Evolutionary conservation across 2,797 vertebrate genomes (phyloP).

Genomic region (Pagetopsis macropterus): DNA sequence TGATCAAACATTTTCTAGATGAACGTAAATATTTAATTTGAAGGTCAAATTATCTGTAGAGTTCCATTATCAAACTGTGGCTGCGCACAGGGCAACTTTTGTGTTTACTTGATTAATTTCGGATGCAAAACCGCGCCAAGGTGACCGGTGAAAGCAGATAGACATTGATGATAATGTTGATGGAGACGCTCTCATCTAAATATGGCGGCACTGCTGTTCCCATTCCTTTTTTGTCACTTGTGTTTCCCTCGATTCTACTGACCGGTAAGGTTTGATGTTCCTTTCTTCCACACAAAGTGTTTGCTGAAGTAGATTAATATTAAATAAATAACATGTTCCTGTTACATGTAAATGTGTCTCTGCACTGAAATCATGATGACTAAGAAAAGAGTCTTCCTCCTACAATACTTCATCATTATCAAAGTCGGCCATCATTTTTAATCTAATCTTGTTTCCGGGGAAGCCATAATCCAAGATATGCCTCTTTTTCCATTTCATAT

Average conservation of each 20-base stretch:
- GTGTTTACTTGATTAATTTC: too few relatives aligned
- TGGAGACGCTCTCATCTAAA: too few relatives aligned
- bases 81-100: neutral
- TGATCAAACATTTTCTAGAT: neutral
- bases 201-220: too few relatives aligned
- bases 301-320: neutral
- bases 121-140: too few relatives aligned
- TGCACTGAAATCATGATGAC: neutral
- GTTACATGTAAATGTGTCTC: neutral
- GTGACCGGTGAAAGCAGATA: too few relatives aligned
- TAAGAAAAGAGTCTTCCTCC: constrained; percentile 12
- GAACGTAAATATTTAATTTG: neutral
- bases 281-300: neutral
- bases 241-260: neutral
- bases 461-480: constrained; percentile 19
- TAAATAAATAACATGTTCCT: neutral
- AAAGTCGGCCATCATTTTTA: neutral
- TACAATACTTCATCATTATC: neutral
- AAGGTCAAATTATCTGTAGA: neutral
- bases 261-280: neutral
- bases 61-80: neutral
- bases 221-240: neutral
- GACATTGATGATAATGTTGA: too few relatives aligned
- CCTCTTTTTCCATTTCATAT: constrained; percentile 12
- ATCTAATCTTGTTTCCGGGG: constrained; percentile 23